Conservation (phyloP, 2,113 vertebrate species). For the Patagioenas fasciata region DNA sequence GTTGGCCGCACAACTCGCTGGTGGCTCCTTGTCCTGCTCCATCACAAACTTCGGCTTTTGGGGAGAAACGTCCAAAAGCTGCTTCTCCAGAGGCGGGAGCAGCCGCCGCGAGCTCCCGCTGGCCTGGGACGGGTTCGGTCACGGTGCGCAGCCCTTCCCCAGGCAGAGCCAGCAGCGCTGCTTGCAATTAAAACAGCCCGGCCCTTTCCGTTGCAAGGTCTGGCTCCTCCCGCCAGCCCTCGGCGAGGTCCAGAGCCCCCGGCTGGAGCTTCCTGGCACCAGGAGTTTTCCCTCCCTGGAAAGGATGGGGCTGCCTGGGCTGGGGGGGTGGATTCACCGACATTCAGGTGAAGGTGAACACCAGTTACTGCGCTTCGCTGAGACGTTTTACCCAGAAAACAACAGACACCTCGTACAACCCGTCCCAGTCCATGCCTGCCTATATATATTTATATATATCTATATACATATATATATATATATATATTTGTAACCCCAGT, state of each 20-base stretch:
- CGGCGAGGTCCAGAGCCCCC: background rate
- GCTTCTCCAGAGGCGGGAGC: background rate
- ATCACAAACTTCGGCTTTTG: fast-evolving
- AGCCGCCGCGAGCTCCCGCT: fast-evolving
- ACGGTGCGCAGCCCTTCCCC: background rate
- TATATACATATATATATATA: no score
- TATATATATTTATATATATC: fast-evolving
- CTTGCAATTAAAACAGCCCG: background rate
- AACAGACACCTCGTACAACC: background rate
- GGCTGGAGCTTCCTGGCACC: background rate
- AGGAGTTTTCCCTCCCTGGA: background rate
- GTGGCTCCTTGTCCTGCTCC: background rate
- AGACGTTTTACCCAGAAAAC: background rate
- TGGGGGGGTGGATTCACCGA: background rate
- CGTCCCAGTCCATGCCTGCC: background rate
- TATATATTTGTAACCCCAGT: fast-evolving
- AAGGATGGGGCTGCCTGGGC: fast-evolving
- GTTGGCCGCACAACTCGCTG: fast-evolving
- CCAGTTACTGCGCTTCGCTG: fast-evolving
- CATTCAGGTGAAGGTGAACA: background rate
- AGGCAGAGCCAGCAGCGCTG: background rate
- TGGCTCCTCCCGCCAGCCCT: background rate
- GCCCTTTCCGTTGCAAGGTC: background rate
- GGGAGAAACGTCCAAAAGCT: background rate
- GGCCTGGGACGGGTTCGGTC: fast-evolving